These are phyloP conservation scores for Drosophila varians DNA, from an alignment of 1,140 invertebrate genomes.

Conservation along the genomic window DNA sequence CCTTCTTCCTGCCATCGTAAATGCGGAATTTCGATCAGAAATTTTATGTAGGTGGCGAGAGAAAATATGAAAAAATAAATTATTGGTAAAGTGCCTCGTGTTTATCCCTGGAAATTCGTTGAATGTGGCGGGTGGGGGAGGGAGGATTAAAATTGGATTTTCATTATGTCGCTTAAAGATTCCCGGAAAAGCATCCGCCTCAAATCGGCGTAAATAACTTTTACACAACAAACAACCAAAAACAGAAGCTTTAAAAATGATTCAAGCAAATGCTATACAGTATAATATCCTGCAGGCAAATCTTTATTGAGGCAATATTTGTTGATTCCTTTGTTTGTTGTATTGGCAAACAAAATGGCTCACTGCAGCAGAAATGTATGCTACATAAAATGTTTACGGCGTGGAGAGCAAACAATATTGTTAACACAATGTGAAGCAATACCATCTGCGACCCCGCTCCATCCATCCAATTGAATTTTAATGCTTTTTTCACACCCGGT, in stretches of 20 bases:
- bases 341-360: slow-evolving; percentile 14
- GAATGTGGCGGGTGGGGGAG: neutral
- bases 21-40: neutral
- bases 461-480: slow-evolving; percentile 31
- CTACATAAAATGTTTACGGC: slow-evolving; percentile 62
- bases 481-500: slow-evolving; percentile 35
- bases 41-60: neutral
- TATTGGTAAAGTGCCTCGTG: slow-evolving; percentile 3
- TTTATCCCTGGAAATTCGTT: slow-evolving; percentile 2
- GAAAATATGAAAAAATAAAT: slow-evolving; percentile 14
- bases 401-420: neutral
- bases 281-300: neutral
- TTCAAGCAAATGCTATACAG: neutral
- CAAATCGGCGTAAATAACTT: slow-evolving; percentile 1
- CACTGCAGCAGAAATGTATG: slow-evolving; percentile 61
- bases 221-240: neutral
- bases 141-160: slow-evolving; percentile 29
- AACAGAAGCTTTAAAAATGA: slow-evolving; percentile 2
- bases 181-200: slow-evolving; percentile 6
- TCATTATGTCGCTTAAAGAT: neutral
- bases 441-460: neutral
- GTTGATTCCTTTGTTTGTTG: neutral
- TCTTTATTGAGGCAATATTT: neutral
- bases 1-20: slow-evolving; percentile 8
- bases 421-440: neutral